Conservation (phyloP, 2,113 vertebrate species). For the Ariopsis seemanni region DNA sequence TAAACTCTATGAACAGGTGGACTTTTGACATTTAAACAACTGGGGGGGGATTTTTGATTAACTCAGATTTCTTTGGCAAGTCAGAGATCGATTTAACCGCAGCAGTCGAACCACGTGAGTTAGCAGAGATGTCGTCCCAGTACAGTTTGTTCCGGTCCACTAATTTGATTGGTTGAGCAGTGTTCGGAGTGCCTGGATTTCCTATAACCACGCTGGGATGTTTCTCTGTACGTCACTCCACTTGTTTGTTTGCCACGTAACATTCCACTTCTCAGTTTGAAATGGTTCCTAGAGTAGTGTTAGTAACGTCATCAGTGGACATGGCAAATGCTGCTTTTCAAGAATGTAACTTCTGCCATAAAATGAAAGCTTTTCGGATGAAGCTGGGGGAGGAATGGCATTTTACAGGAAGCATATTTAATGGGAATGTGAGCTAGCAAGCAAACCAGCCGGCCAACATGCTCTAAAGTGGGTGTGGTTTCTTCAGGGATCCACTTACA, state of each 20-base stretch:
- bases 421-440: background rate
- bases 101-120: background rate
- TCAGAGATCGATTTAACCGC: background rate
- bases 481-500: background rate
- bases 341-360: too few species aligned
- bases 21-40: too few species aligned
- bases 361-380: background rate
- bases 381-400: background rate
- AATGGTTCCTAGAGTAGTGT: background rate
- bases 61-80: background rate
- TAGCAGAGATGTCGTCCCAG: background rate
- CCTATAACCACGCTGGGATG: background rate
- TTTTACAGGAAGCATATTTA: background rate
- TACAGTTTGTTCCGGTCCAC: background rate
- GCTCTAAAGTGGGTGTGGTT: background rate
- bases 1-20: background rate
- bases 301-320: background rate
- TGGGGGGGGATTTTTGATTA: background rate
- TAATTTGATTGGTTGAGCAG: background rate
- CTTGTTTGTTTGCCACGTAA: background rate
- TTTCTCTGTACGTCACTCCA: background rate
- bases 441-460: fast-evolving
- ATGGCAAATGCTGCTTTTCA: background rate
- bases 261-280: background rate
- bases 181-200: background rate